Evolutionary conservation across 2,888 invertebrate genomes (phyloP).

Genomic region (Lochmaea crataegi): DNA sequence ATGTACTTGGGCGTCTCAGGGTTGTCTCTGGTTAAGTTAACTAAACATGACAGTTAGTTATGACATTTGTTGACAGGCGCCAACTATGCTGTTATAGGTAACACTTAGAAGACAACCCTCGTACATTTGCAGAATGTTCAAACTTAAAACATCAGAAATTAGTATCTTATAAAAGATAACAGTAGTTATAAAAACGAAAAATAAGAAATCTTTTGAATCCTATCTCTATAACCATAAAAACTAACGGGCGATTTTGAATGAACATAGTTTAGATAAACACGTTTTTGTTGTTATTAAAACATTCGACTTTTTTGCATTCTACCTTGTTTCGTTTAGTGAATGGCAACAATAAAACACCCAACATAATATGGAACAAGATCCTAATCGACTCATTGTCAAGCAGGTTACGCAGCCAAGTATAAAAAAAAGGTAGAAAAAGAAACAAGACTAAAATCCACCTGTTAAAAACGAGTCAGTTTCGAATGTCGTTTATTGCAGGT

Average conservation of each 20-base stretch:
- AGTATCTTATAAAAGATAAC: too few relatives aligned
- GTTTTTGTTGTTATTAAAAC: neutral
- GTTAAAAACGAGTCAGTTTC: constrained; percentile 34
- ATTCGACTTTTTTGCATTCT: neutral
- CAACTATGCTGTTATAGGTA: too few relatives aligned
- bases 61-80: too few relatives aligned
- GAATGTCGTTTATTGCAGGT: constrained; percentile 29
- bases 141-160: too few relatives aligned
- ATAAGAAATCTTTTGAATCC: too few relatives aligned
- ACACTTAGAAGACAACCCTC: too few relatives aligned
- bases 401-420: neutral
- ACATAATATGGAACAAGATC: neutral
- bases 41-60: too few relatives aligned
- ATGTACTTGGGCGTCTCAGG: too few relatives aligned
- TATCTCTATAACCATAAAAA: neutral
- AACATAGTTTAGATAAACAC: neutral
- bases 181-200: too few relatives aligned
- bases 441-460: constrained; percentile 29
- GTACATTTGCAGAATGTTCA: too few relatives aligned
- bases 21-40: too few relatives aligned
- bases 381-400: constrained; percentile 2
- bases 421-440: constrained; percentile 6
- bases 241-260: neutral
- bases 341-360: neutral
- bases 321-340: constrained; percentile 2